Base-by-base conservation (phyloP, 2,797 vertebrate genomes). In the Pseudopleuronectes americanus region DNA sequence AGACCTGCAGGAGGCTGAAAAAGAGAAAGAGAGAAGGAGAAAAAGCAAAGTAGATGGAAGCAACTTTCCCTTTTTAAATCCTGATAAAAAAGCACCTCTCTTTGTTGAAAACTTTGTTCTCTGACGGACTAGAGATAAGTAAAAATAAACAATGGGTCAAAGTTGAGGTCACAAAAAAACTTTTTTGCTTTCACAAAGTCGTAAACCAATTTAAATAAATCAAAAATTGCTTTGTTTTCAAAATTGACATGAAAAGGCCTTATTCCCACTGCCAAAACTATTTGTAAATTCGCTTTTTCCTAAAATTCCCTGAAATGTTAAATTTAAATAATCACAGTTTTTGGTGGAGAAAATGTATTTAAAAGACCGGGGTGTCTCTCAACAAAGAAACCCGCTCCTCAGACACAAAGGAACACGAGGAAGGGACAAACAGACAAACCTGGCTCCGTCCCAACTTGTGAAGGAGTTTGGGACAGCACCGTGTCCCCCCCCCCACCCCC, bases 391-490 rank as follows among this genome's bases (percentile, higher is more conserved):
- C 56, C 33, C 48, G 21, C 41, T 77, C 57, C 63, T 85, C 68
- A 70, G 76, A 81, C 80, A 86, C 84, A 87, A 86, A 85, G 79
- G 68, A 57, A 76, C 84, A 72, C 2, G 47, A 57, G n/a, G 55
- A 61, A 68, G 69, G 79, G 84, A 87, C 77, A 79, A 84, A 76
- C 43, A 79, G 59, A 61, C 43, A 58, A 75, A 76, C 69, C 77
- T 91, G 91, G 90, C 90, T 80, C 57, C 6, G 16, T 81, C 82
- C 90, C 89, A 90, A 83, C 77, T 80, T 82, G 81, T 92, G 83
- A 93, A 89, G 85, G 90, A 92, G 90, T 92, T 88, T 89, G 89
- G 90, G 89, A 90, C 89, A 80, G 63, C 56, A 71, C 72, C 51
- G 13, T 33, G 0, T 6, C 2, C 1, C 47, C 61, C 54, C 23